Conservation (phyloP, 2,888 invertebrate species). For the Drosophila anomalata region DNA sequence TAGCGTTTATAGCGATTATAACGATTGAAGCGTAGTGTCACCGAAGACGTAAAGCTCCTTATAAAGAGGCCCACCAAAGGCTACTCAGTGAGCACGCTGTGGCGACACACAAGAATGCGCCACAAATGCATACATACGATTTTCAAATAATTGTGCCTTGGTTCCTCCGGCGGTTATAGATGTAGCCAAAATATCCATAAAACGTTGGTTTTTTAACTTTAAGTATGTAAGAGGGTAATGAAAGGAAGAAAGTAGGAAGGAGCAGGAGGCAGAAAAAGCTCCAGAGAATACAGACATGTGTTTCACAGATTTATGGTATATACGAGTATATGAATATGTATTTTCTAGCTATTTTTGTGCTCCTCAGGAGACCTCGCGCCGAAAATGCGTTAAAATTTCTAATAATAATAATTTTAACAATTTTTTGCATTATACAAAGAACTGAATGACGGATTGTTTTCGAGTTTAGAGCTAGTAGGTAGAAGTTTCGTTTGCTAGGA, state of each 20-base stretch:
- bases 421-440: conserved; percentile 56
- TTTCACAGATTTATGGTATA: conserved; percentile 42
- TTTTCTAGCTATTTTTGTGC: conserved; percentile 61
- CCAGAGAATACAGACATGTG: conserved; percentile 14
- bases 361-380: conserved; percentile 31
- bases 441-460: conserved; percentile 50
- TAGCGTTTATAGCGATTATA: conserved; percentile 18
- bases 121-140: conserved; percentile 50
- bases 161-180: conserved; percentile 70
- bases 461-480: conserved; percentile 35
- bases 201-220: conserved; percentile 58
- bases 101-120: conserved; percentile 33
- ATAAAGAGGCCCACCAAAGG: background rate
- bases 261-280: background rate
- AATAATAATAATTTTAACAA: conserved; percentile 60
- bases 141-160: conserved; percentile 75
- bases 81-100: background rate
- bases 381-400: conserved; percentile 64
- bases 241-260: background rate
- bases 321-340: conserved; percentile 26
- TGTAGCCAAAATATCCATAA: conserved; percentile 53
- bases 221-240: conserved; percentile 31
- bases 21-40: conserved; percentile 45
- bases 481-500: conserved; percentile 52
- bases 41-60: background rate